A percentile compares a stretch with the other conserved stretches of the same genome.
phyloP scores from a whole-genome alignment of 2,113 vertebrate species.

The Suricata suricatta region DNA sequence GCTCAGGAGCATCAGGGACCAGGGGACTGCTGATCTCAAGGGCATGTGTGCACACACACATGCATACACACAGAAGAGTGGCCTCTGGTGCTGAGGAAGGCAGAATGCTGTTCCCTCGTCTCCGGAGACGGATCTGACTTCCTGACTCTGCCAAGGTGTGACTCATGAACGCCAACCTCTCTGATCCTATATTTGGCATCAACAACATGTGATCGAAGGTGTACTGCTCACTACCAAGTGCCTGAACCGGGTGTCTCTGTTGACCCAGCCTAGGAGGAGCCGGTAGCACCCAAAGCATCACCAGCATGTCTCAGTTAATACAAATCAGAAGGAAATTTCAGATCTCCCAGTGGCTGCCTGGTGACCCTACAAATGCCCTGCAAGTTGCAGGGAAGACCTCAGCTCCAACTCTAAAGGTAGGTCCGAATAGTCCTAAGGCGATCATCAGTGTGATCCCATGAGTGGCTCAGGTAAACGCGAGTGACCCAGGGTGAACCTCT shows the following conservation, averaged over 20 bases:
- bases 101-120: not conserved
- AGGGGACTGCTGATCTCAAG: not conserved
- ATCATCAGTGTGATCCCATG: not conserved
- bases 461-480: not conserved
- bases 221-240: not conserved
- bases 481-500: not conserved
- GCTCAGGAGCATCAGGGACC: not conserved
- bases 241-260: not conserved
- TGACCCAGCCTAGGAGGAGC: not conserved
- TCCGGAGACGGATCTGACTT: not conserved
- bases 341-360: not conserved
- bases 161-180: not conserved
- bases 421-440: not conserved
- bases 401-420: not conserved
- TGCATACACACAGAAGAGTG: not conserved
- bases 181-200: not conserved
- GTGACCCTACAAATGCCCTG: not conserved
- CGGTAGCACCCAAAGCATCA: not conserved
- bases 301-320: not conserved
- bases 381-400: not conserved
- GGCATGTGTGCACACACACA: fast-evolving
- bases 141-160: not conserved
- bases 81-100: not conserved
- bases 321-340: not conserved
- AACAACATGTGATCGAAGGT: not conserved